A percentile compares a stretch with the other conserved stretches of the same genome.
Conservation (phyloP, 2,888 invertebrate species). For the Caenorhabditis sp. region DNA sequence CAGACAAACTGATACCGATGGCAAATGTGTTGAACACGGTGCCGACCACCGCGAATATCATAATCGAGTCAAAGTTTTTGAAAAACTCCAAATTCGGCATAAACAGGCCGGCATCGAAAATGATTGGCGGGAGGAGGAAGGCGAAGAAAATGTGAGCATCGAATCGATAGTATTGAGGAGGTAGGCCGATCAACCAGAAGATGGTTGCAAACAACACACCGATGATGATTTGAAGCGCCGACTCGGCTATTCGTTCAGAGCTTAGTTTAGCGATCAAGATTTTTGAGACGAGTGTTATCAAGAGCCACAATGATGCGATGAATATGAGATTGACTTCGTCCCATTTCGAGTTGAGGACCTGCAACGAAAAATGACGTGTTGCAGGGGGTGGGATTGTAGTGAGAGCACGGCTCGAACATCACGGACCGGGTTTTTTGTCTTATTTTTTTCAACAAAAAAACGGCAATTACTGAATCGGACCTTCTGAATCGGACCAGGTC, state of each 20-base stretch:
- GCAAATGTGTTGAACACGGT: slow-evolving; percentile 90
- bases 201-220: slow-evolving; percentile 3
- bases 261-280: neutral
- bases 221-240: slow-evolving; percentile 18
- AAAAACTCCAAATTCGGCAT: slow-evolving; percentile 97
- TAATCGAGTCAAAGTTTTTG: slow-evolving; percentile 92
- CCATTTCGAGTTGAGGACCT: slow-evolving; percentile 21
- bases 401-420: no score
- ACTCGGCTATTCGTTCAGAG: slow-evolving; percentile 11
- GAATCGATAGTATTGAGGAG: slow-evolving; percentile 15
- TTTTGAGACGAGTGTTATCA: slow-evolving; percentile 8
- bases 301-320: slow-evolving; percentile 5
- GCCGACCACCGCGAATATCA: slow-evolving; percentile 87
- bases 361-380: slow-evolving; percentile 10
- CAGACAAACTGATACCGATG: slow-evolving; percentile 52
- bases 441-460: no score
- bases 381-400: no score
- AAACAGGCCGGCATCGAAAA: slow-evolving; percentile 96
- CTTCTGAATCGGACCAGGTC: no score
- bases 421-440: no score
- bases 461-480: no score
- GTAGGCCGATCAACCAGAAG: neutral
- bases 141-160: slow-evolving; percentile 86
- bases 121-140: slow-evolving; percentile 96
- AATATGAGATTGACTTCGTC: slow-evolving; percentile 11